Evolutionary conservation across 2,797 vertebrate genomes (phyloP), one percentile per base, ranked within the genome.

Genomic region (Oophaga sylvatica): DNA sequence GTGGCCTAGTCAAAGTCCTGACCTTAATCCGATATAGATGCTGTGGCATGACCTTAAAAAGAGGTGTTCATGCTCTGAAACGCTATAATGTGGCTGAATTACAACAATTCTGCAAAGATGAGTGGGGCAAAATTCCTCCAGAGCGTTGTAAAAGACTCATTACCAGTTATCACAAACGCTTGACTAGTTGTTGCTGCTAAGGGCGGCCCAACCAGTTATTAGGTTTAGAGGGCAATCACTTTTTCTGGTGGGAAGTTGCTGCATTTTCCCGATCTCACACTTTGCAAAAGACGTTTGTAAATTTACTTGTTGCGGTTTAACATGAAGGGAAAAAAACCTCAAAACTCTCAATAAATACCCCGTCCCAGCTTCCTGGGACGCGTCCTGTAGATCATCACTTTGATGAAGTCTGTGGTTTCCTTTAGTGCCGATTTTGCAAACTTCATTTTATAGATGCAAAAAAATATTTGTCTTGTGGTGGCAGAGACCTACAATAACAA

Each of bases 251-350:
- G 75, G 76, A 70, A 70, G 77, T 57, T 20, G 22, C 63, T 7
- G 19, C 48, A 71, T 31, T 31, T 62, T 31, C 85, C 65, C 73
- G 67, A 86, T 86, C 68, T 70, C 29, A 22, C 15, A 20, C 17
- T 62, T 57, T 81, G 75, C 60, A 81, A 73, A 63, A 6, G 56
- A 20, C 2, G 31, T 15, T 63, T 78, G n/a, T 12, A 56, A 11
- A 53, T 85, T 22, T 17, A 10, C 59, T 87, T 87, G 78, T 73
- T 87, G 78, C 22, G 84, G 84, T 87, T 29, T 71, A 57, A 57
- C 45, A 67, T 71, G 67, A 81, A 53, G 85, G 56, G 35, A 41
- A 73, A 56, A 77, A 56, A 71, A 73, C 56, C 31, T 35, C 6
- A 86, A 73, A 81, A 48, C 77, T 78, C 75, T 65, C 56, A 80